A percentile compares a stretch with the other conserved stretches of the same genome.
Evolutionary conservation across 2,797 vertebrate genomes (phyloP).

Genomic region (Muscicapa striata): DNA sequence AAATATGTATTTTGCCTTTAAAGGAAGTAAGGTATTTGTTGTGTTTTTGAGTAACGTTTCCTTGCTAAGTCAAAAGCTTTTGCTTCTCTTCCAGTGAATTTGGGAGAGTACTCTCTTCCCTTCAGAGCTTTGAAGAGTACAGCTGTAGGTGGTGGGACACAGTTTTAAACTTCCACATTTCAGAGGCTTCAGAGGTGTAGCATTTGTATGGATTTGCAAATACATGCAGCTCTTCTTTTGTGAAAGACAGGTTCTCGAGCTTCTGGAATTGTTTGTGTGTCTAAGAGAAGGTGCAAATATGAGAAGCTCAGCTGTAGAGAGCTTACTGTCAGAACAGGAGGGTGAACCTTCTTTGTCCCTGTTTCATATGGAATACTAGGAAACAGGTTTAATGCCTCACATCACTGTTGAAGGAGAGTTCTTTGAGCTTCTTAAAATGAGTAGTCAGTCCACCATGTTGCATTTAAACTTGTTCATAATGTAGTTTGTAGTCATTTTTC

Average conservation of each 20-base stretch:
- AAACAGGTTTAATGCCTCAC: not conserved
- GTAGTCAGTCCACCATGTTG: not conserved
- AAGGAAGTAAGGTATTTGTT: not conserved
- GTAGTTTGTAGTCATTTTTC: not conserved
- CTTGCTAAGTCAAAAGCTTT: not conserved
- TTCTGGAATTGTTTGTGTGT: not conserved
- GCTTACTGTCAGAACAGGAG: not conserved
- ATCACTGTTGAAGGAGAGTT: not conserved
- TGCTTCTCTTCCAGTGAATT: not conserved
- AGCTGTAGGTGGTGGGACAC: not conserved
- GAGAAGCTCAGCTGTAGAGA: not conserved
- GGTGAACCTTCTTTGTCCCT: not conserved
- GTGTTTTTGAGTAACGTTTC: not conserved
- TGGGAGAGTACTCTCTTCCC: not conserved
- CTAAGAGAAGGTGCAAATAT: not conserved
- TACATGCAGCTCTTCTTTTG: not conserved
- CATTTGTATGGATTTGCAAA: not conserved
- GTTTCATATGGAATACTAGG: not conserved
- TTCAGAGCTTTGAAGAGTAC: not conserved
- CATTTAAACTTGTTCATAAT: not conserved
- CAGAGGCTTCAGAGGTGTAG: not conserved
- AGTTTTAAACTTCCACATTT: not conserved
- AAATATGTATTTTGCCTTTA: not conserved
- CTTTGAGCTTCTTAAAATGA: not conserved
- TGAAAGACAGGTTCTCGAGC: not conserved